phyloP scores from a whole-genome alignment of 2,113 vertebrate species.

The Phasianus colchicus region DNA sequence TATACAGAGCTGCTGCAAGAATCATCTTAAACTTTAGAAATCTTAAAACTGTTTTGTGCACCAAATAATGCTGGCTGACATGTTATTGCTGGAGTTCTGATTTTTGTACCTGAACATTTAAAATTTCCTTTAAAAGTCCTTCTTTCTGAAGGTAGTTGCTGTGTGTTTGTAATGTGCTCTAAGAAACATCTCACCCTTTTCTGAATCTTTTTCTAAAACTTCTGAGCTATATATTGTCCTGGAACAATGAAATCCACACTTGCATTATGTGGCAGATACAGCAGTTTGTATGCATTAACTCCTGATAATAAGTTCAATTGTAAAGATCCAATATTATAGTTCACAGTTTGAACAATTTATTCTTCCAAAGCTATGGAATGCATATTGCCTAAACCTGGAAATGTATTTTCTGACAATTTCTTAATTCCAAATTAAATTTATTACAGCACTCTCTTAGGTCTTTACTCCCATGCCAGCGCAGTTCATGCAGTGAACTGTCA shows the following conservation, averaged over 20 bases:
- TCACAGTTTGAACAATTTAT: neutral
- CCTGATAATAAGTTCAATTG: neutral
- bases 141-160: neutral
- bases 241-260: neutral
- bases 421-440: conserved; percentile 7
- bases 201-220: neutral
- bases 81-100: neutral
- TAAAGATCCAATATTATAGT: neutral
- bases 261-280: neutral
- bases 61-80: neutral
- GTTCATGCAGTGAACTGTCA: neutral
- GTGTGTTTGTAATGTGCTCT: neutral
- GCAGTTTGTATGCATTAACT: neutral
- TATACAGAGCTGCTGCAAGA: neutral
- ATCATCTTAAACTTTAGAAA: neutral
- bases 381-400: neutral
- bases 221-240: neutral
- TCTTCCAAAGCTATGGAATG: neutral
- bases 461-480: neutral
- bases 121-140: neutral
- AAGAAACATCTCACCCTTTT: neutral
- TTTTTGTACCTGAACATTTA: neutral
- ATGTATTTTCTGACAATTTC: neutral
- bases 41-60: neutral
- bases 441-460: neutral